Evolutionary conservation across 2,888 invertebrate genomes (phyloP), one percentile per base, ranked within the genome.

Genomic region (Pseudeuparius sepicola): DNA sequence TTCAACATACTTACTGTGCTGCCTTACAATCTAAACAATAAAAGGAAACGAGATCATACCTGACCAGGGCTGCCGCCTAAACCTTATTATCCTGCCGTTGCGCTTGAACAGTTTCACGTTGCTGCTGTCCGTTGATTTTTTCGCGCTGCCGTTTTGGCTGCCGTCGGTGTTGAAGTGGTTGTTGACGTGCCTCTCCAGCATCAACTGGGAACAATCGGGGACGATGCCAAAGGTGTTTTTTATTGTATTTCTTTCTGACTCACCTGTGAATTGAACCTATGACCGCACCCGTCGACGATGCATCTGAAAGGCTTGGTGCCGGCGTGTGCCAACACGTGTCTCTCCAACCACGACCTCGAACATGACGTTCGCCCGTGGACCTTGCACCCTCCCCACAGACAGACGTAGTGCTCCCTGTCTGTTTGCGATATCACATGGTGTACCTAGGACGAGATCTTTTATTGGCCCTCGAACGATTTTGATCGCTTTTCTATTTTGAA

Each of bases 371-470:
- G 82, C 46, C 88, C 86, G 57, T 86, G 90, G 24, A 94, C 94
- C 61, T 94, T 94, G 67, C 94, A 94, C 31, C 84, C 87, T 51
- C 78, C 73, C 94, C 94, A 96, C 35, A 88, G 72, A 59, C 94
- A 94, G 31, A 86, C 79, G 63, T 85, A 92, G 55, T 83, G 86
- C 58, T 85, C 83, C 25, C 41, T 30, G 15, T 41, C 37, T 10
- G 78, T 79, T 68, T 93, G 93, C 32, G 83, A 73, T 61, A 84
- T 83, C 50, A 89, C 88, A 66, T 89, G 89, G 51, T 76, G 75
- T 43, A 73, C 70, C 81, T 84, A 66, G 7, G 70, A 70, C 23
- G 24, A 39, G n/a, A 20, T 20, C n/a, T 20, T n/a, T n/a, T n/a
- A n/a, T n/a, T n/a, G n/a, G n/a, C n/a, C n/a, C n/a, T n/a, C n/a